Percentiles rank a stretch among this genome's conserved stretches.
Conservation (phyloP, 2,888 invertebrate species). For the Nemotelus pantherinus region DNA sequence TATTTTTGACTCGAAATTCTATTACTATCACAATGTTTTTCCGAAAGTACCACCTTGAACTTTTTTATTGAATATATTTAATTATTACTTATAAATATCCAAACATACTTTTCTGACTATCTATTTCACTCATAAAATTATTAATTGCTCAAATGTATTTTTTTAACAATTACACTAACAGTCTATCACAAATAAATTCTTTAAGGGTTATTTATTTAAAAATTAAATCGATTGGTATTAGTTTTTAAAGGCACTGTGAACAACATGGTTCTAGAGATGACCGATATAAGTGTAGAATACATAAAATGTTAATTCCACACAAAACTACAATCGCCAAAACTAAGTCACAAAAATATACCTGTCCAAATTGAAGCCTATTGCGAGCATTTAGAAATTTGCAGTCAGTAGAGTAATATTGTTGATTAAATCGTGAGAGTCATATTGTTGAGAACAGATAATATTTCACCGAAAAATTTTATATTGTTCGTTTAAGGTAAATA, state of each 20-base stretch:
- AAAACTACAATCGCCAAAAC: slow-evolving; percentile 64
- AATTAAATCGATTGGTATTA: not conserved
- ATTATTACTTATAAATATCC: not conserved
- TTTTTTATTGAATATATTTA: slow-evolving; percentile 10
- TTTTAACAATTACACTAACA: too few relatives aligned
- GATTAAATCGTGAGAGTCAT: not conserved
- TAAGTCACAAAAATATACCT: slow-evolving; percentile 66
- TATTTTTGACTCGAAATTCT: not conserved
- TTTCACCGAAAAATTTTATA: not conserved
- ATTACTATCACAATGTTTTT: slow-evolving; percentile 11
- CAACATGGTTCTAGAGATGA: slow-evolving; percentile 60
- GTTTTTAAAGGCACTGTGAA: slow-evolving; percentile 58
- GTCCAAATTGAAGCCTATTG: slow-evolving; percentile 63
- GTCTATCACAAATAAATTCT: slow-evolving; percentile 25
- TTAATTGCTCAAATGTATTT: too few relatives aligned
- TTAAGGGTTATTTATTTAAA: not conserved
- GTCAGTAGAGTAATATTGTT: not conserved
- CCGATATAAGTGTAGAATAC: slow-evolving; percentile 63
- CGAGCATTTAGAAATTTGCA: not conserved
- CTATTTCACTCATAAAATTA: too few relatives aligned
- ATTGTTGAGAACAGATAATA: slow-evolving; percentile 23
- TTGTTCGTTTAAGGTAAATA: slow-evolving; percentile 13
- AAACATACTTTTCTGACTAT: not conserved
- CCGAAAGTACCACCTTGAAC: slow-evolving; percentile 25
- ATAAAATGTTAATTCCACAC: slow-evolving; percentile 64